Evolutionary conservation across 2,113 vertebrate genomes (phyloP), one percentile per base, ranked within the genome.

Genomic region (Psilopogon haemacephalus): DNA sequence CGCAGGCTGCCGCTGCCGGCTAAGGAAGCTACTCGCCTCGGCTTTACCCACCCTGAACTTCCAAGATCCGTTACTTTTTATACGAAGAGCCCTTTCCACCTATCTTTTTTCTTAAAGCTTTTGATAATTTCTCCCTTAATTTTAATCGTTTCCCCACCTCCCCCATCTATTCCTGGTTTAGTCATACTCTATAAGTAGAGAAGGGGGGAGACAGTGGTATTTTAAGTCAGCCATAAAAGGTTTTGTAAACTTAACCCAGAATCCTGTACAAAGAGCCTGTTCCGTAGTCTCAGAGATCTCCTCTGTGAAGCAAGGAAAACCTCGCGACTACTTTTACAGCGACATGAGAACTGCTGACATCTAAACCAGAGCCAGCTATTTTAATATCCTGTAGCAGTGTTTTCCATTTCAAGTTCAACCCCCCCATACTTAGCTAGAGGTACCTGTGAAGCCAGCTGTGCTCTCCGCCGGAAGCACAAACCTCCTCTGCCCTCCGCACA

Each of bases 1-100:
- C 1, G 3, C 40, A 1, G 5, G 2, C 2, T 1, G 4, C 5
- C 14, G 6, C 12, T 26, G 67, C 58, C 7, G 59, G 2, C 38
- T 7, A 2, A 5, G 0, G 21, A 16, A 62, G 17, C 2, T 0
- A 6, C 32, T 33, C 0, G 1, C 15, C 70, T 5, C 67, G 5
- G 55, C 92, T 56, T 42, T 28, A n/a, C 0, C 40, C 38, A 8
- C 8, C 35, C 30, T 5, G 1, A 0, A 4, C 2, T 65, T 2
- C 50, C 15, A 23, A 59, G 58, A 40, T 8, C 3, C 40, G 52
- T 54, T 3, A 12, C 63, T 62, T 81, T 32, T 12, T 23, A 4
- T 4, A 30, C 4, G 14, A 59, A 79, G 30, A 38, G 8, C 5
- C 9, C 28, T 60, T 82, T 40, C 74, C 35, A 2, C 8, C 1